A percentile compares a stretch with the other conserved stretches of the same genome.
Evolutionary conservation across 2,113 vertebrate genomes (phyloP).

Genomic region (Scolopax mira): DNA sequence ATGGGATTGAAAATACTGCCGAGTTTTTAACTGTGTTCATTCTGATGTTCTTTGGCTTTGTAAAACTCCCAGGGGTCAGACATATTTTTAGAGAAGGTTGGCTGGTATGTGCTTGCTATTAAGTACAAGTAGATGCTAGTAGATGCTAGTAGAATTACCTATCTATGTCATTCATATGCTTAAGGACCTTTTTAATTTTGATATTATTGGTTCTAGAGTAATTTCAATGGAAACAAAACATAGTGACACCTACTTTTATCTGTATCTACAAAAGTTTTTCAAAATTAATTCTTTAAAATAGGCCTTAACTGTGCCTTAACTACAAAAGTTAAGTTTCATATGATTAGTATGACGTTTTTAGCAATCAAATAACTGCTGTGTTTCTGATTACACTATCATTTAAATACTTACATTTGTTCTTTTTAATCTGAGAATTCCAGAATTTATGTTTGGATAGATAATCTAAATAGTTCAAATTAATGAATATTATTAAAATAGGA

Average conservation of each 20-base stretch:
- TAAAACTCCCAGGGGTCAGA: neutral
- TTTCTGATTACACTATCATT: neutral
- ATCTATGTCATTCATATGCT: neutral
- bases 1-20: neutral
- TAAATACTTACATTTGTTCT: neutral
- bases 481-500: neutral
- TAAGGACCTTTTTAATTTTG: neutral
- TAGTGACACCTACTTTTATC: neutral
- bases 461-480: neutral
- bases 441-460: neutral
- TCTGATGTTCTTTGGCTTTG: neutral
- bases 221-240: neutral
- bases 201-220: neutral
- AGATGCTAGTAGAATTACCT: neutral
- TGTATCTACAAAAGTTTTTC: neutral
- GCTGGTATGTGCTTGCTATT: neutral
- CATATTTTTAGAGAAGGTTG: constrained; percentile 2
- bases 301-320: neutral
- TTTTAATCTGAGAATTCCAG: neutral
- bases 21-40: constrained; percentile 21
- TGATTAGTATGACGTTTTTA: neutral
- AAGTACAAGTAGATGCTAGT: neutral
- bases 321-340: neutral
- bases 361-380: neutral
- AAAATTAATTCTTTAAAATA: neutral